phyloP scores from a whole-genome alignment of 2,113 vertebrate genomes.

The Saguinus imperator region DNA sequence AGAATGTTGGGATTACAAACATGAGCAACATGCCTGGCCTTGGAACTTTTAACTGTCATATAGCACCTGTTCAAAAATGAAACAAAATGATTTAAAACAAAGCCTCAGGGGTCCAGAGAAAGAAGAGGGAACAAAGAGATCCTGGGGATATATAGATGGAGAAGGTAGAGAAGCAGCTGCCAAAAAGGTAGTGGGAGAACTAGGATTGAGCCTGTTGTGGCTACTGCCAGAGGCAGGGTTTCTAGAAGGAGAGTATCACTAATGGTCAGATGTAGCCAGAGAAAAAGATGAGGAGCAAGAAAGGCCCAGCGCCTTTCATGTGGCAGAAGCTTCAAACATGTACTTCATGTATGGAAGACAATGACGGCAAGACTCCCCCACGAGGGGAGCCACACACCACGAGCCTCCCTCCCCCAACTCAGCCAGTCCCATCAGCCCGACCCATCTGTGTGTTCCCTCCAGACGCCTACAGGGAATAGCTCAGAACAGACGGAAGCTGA shows the following conservation, averaged over 20 bases:
- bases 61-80: neutral
- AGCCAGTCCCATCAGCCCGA: constrained; percentile 64
- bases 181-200: neutral
- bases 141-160: neutral
- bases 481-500: constrained; percentile 71
- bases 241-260: neutral
- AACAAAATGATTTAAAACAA: constrained; percentile 26
- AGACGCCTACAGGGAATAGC: constrained; percentile 75
- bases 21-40: neutral
- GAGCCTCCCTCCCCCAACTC: constrained; percentile 23
- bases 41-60: neutral
- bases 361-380: constrained; percentile 15
- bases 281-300: neutral
- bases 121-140: neutral
- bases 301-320: neutral
- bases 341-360: neutral
- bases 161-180: neutral
- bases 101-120: neutral
- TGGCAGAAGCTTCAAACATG: neutral
- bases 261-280: neutral
- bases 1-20: no score
- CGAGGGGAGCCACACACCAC: neutral
- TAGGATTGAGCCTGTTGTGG: neutral
- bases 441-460: constrained; percentile 80
- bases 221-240: neutral